phyloP scores from a whole-genome alignment of 1,140 invertebrate genomes.

The Pectinophora gossypiella region DNA sequence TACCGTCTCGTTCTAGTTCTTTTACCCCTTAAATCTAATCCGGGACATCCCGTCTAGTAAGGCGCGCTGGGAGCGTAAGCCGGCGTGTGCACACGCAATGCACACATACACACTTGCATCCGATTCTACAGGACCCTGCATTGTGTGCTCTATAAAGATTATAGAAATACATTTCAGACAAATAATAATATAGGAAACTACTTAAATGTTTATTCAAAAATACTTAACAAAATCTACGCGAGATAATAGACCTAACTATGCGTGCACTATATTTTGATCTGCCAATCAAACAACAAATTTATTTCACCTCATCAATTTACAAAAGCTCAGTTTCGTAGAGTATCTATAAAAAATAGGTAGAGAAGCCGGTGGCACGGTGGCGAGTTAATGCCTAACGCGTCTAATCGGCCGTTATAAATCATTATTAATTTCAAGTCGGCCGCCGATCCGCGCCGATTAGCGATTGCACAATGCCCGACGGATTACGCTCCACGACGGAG shows the following conservation, averaged over 20 bases:
- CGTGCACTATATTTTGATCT: no score
- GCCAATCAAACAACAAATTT: no score
- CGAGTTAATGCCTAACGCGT: slow-evolving; percentile 50
- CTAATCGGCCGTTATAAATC: slow-evolving; percentile 71
- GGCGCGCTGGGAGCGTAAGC: slow-evolving; percentile 51
- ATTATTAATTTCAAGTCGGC: slow-evolving; percentile 66
- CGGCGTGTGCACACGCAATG: slow-evolving; percentile 33
- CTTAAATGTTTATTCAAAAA: no score
- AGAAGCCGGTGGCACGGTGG: slow-evolving; percentile 19
- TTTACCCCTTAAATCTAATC: slow-evolving; percentile 73
- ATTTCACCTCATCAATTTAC: no score
- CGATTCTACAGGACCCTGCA: no score
- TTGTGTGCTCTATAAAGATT: no score
- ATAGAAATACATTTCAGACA: no score
- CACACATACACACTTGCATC: slow-evolving; percentile 6
- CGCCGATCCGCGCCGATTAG: slow-evolving; percentile 65
- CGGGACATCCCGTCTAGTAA: slow-evolving; percentile 63
- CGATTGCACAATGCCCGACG: slow-evolving; percentile 66
- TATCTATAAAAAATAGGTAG: no score
- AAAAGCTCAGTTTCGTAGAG: no score
- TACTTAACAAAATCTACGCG: no score
- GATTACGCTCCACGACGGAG: slow-evolving; percentile 49
- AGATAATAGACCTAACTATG: no score
- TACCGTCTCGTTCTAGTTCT: slow-evolving; percentile 55
- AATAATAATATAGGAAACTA: no score